Evolutionary conservation across 2,113 vertebrate species (phyloP), one percentile per base, ranked within the genome.

Genomic region (Origma solitaria): DNA sequence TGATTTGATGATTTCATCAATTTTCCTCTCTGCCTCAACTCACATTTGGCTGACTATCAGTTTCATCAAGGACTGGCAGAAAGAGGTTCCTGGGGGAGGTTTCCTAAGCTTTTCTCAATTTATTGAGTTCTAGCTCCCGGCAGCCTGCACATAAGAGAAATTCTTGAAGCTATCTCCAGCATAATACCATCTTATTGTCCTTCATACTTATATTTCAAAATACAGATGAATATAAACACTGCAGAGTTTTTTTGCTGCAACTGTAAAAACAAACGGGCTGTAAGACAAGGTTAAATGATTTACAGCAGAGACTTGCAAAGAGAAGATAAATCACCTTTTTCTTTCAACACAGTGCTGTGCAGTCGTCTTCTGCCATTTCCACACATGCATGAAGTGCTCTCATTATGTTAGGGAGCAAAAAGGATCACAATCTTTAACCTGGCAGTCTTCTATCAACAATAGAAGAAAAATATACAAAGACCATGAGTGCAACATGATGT

Each of bases 121-220:
- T 68, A 44, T 15, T 64, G 70, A 75, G 45, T 45, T 83, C 42
- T 73, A 82, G 83, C 38, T 93, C 28, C 54, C 61, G 56, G 45
- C 76, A 90, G 73, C 50, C 51, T 61, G 21, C 10, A 28, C 27
- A 9, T 27, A 50, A 81, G 61, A 64, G 40, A 92, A 87, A 87
- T 33, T 58, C 56, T 35, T 64, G 54, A 62, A 76, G 76, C 75
- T 77, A 51, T 49, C 71, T 61, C 72, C 44, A 82, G 11, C 13
- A 58, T 30, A 92, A 91, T 73, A 31, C 19, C 54, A 82, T 62
- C 50, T 53, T 38, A 69, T 62, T 65, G 35, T 47, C 90, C 70
- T 83, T 91, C 65, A 75, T 25, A 96, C 42, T 33, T 77, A 20
- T 37, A 81, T 94, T 93, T 88, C 65, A 90, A 96, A 60, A 65